Base-by-base conservation (phyloP, 2,113 vertebrate genomes). In the Falcunculus frontatus region DNA sequence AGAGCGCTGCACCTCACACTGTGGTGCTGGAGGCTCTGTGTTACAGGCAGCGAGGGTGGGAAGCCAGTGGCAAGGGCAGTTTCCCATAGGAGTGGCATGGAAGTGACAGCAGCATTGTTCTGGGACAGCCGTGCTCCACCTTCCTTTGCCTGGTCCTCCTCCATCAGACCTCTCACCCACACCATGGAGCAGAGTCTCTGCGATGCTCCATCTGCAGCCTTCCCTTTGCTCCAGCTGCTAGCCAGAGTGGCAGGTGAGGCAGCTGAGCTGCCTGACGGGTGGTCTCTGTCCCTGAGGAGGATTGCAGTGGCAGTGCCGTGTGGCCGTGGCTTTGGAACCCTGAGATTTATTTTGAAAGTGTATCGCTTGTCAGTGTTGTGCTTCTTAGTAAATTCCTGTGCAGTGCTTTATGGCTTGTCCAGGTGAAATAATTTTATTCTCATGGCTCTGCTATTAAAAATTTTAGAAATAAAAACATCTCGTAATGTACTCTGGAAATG, bases 101-200 rank as follows among this genome's bases (percentile, higher is more conserved):
- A 67, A 57, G 52, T 30, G 52, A 44, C 26, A 80, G 63, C 0
- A 0, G 33, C 2, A 0, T 25, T 0, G 0, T 41, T 62, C 49
- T 0, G 2, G 49, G 16, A 37, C 49, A 81, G 23, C 17, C 15
- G 11, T 9, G 10, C 8, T 56, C 60, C 41, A 13, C 41, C 6
- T 32, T 16, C 35, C 44, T 81, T 26, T 49, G 18, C 37, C 32
- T 5, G 1, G 14, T 3, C 33, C 37, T 56, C 30, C 46, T 82
- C 49, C 1, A 1, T 35, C 52, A 44, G 57, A 68, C 8, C n/a
- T 44, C 33, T 42, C 7, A 1, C 39, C 23, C 0, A 0, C 17
- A 0, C 16, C 3, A 1, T 2, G 5, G 30, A 53, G 44, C 64
- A 30, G 20, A 4, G 1, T 20, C 39, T 49, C 77, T 1, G 1